Evolutionary conservation across 2,113 vertebrate genomes (phyloP), one percentile per base, ranked within the genome.

Genomic region (Gopherus flavomarginatus): DNA sequence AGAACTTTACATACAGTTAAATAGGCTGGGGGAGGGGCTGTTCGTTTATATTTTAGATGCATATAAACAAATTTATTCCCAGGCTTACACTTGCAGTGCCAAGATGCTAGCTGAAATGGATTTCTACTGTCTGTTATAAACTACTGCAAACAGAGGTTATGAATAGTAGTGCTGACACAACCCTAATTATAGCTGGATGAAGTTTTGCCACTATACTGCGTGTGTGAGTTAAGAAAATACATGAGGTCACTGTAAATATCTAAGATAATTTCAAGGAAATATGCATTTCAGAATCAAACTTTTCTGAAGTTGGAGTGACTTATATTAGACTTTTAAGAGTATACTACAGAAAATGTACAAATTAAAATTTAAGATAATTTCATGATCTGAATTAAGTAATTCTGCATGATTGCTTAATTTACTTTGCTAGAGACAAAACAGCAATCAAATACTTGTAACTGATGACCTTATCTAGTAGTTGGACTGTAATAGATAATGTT

Each of bases 21-120:
- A 84, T 88, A 11, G 24, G 12, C 95, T 90, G 57, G 57, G 56
- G 10, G 4, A 27, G 56, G 9, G 56, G 3, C 57, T 62, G 95
- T 97, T 97, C 94, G 85, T 80, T 97, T 96, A 93, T 50, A 72
- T 95, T 97, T 92, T 94, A 69, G 91, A 97, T 92, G 85, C 88
- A 87, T 86, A 95, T 81, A 96, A 97, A 96, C 89, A 94, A 90
- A 95, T 97, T 97, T 96, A 95, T 94, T 98, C 88, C 86, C 85
- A 69, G 94, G 90, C 97, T 97, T 94, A 96, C 95, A 92, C 90
- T 44, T 93, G 65, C 19, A 22, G 44, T 93, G 95, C 95, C 97
- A 97, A 96, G 94, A 96, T 91, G 97, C 87, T 97, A 88, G 86
- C 80, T 87, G 81, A 98, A 96, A 87, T 10, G 2, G 53, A 91